phyloP scores from a whole-genome alignment of 2,888 invertebrate genomes.

The Polydesmus complanatus region DNA sequence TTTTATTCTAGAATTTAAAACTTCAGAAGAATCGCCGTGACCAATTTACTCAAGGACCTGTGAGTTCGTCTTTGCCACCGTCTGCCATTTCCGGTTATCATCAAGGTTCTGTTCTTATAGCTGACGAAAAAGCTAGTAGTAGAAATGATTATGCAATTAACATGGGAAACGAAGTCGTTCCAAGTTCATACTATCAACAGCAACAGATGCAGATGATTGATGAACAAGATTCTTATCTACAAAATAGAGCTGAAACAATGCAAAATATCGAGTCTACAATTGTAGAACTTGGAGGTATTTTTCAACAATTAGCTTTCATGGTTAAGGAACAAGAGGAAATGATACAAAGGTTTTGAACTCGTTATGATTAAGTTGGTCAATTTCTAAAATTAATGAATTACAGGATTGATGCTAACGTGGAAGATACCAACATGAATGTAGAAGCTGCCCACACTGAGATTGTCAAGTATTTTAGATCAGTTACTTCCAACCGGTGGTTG shows the following conservation, averaged over 20 bases:
- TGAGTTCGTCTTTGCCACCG: conserved; percentile 47
- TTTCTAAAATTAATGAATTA: conserved; percentile 19
- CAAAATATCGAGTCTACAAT: conserved; percentile 98
- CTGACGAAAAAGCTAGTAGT: conserved; percentile 34
- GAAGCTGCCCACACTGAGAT: conserved; percentile 96
- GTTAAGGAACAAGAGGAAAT: conserved; percentile 98
- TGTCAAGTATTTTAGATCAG: conserved; percentile 90
- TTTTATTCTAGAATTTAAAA: conserved; percentile 58
- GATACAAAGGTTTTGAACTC: conserved; percentile 68
- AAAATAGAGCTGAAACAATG: conserved; percentile 92
- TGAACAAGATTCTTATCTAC: conserved; percentile 80
- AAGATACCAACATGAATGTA: conserved; percentile 88
- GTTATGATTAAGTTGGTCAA: not conserved
- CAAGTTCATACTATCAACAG: conserved; percentile 31
- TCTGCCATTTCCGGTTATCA: conserved; percentile 40
- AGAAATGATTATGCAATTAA: conserved; percentile 69
- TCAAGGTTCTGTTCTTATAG: conserved; percentile 37
- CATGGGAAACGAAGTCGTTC: conserved; percentile 37
- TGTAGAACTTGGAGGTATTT: conserved; percentile 96
- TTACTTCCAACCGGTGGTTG: conserved; percentile 92
- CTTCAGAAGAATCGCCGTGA: conserved; percentile 87
- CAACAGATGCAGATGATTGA: conserved; percentile 51
- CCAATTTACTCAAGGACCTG: conserved; percentile 63
- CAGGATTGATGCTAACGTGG: conserved; percentile 92
- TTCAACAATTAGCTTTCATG: conserved; percentile 76